Evolutionary conservation across 2,113 vertebrate genomes (phyloP), one percentile per base, ranked within the genome.

Genomic region (Amazona vittata): DNA sequence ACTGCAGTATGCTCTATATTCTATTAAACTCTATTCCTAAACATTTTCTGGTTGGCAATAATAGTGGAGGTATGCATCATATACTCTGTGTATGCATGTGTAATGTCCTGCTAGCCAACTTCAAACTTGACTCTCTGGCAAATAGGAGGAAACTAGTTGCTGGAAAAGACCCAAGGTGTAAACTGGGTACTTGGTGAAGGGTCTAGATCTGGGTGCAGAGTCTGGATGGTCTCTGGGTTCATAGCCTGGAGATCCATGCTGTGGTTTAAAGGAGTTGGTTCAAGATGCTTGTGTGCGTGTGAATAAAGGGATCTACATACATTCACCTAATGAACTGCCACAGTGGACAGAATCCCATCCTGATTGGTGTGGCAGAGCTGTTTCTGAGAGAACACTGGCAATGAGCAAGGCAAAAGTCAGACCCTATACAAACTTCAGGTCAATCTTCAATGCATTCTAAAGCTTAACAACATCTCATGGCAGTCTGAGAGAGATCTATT

Each of bases 241-340:
- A 59, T 14, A n/a, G 55, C 19, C 33, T 59, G 55, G 33, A 74
- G 26, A 19, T n/a, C 28, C 39, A 81, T 69, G 28, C 33, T 64
- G 2, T 7, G 22, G 17, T 29, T 76, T 62, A 63, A 35, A 24
- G 24, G 37, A 86, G 20, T 3, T 71, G 15, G 11, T 86, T 76
- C 49, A 65, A 74, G n/a, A 26, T 20, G 26, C 8, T 13, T 19
- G 13, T 4, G 4, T 2, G 0, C 0, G 2, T 44, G 3, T 59
- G 71, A 76, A 31, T 15, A 63, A 76, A 80, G 31, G 20, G 9
- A 6, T 18, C 16, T 75, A 37, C 11, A 9, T 29, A 33, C 10
- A 7, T 63, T 47, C 28, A 50, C 41, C 17, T 29, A 29, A 39
- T 0, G 21, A 71, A 6, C 50, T 25, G 41, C 15, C 22, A 4